Base-by-base conservation (phyloP, 2,113 vertebrate species). In the Centropristis striata region DNA sequence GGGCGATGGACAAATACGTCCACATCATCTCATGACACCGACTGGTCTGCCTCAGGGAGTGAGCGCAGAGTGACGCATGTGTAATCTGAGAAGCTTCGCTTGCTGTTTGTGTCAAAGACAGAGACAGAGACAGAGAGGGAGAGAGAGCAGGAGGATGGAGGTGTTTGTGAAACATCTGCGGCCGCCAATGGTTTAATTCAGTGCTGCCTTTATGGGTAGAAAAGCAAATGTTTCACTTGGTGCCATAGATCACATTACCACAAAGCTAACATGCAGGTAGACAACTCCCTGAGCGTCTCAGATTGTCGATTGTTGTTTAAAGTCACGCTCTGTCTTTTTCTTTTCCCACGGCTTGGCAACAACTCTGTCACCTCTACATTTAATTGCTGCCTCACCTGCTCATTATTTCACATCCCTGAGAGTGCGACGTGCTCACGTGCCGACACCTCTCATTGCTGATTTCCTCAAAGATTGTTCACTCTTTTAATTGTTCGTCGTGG, bases 81-180 rank as follows among this genome's bases (percentile, higher is more conserved):
- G 82, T 75, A 78, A 90, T 27, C 44, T 64, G 85, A 90, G 80
- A 72, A 16, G 46, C 41, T 63, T 47, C 67, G n/a, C 65, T 73
- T 58, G 55, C 27, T 20, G 20, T 71, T 39, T 8, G 21, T 25
- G 59, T 36, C 53, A 55, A 37, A 32, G 32, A 32, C 4, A 32
- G 32, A 32, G 32, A 32, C 4, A 32, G 32, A 32, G 32, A 32
- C 4, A 32, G 32, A 32, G 32, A 37, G 32, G 67, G 18, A 57
- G 20, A 18, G 5, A 28, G 42, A 39, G 46, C 46, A 4, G 20
- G 14, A 10, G 57, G 37, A 14, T 32, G 37, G 36, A n/a, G 42
- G 44, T 46, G 59, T 58, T 27, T 61, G 64, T 28, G 21, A 46
- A 46, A 21, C 39, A 50, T 68, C 72, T 32, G 64, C 21, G 20